phyloP scores from a whole-genome alignment of 2,797 vertebrate genomes.

The Lophotriccus pileatus region DNA sequence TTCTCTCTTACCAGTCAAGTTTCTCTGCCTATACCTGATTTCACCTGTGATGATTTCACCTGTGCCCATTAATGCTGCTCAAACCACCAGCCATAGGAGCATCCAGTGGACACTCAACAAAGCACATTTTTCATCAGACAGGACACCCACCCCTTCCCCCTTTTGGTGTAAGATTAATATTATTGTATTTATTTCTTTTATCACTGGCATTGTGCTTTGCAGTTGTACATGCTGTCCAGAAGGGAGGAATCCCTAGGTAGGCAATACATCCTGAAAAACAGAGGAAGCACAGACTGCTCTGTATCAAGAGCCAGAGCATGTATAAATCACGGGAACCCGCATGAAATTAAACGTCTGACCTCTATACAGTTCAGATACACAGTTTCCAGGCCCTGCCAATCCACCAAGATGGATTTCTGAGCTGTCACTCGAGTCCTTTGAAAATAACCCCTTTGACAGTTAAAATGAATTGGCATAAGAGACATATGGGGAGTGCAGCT shows the following conservation, averaged over 20 bases:
- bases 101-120: accelerated
- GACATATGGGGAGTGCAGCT: background rate
- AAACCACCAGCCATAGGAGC: background rate
- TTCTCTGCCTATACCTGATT: background rate
- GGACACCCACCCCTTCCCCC: background rate
- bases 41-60: background rate
- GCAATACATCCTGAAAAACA: background rate
- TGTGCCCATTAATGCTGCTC: background rate
- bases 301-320: background rate
- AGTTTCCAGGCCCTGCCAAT: constrained; percentile 50
- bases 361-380: constrained; percentile 18
- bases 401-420: constrained; percentile 47
- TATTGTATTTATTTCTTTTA: background rate
- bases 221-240: accelerated
- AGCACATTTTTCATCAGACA: background rate
- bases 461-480: constrained; percentile 39
- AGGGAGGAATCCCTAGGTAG: background rate
- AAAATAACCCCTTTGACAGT: constrained; percentile 47
- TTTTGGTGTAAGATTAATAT: background rate
- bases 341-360: constrained; percentile 51
- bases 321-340: constrained; percentile 26
- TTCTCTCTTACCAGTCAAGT: background rate
- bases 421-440: constrained; percentile 18
- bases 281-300: background rate
- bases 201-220: background rate